Percentiles rank a stretch among this genome's conserved stretches.
Conservation (phyloP, 2,888 invertebrate species). For the Caenorhabditis auriculariae region DNA sequence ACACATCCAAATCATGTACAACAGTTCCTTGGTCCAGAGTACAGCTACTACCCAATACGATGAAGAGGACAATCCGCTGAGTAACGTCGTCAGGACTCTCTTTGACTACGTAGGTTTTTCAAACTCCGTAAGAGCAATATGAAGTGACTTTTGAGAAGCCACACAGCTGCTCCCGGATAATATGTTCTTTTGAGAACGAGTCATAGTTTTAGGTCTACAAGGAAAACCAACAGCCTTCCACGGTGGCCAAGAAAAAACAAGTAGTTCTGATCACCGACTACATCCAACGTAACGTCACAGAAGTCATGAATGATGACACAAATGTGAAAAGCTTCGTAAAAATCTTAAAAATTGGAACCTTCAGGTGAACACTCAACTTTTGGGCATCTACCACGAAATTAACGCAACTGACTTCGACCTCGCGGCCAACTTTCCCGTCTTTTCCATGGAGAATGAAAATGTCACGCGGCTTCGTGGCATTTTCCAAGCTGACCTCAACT, state of each 20-base stretch:
- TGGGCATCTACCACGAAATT: constrained; percentile 20
- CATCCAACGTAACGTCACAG: constrained; percentile 25
- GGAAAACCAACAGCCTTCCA: constrained; percentile 30
- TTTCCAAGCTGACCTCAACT: constrained; percentile 24
- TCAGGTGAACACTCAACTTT: constrained; percentile 32
- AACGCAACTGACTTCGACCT: constrained; percentile 9
- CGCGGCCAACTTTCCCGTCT: constrained; percentile 24
- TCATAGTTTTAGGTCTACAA: constrained; percentile 17
- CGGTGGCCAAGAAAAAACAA: constrained; percentile 34
- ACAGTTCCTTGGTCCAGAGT: constrained; percentile 1
- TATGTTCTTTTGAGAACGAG: not conserved
- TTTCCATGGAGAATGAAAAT: constrained; percentile 17
- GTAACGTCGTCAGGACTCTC: not conserved
- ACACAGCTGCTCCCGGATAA: too few species aligned
- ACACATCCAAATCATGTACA: constrained; percentile 6
- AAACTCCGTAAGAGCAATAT: too few species aligned
- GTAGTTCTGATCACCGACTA: constrained; percentile 40
- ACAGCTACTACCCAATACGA: constrained; percentile 3
- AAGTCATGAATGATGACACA: constrained; percentile 21
- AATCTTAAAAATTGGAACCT: not conserved
- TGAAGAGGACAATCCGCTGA: not conserved
- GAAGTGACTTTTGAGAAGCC: too few species aligned
- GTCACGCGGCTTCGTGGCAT: constrained; percentile 6
- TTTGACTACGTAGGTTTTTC: constrained; percentile 4
- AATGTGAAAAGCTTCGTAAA: constrained; percentile 14